phyloP scores from a whole-genome alignment of 2,888 invertebrate species.

The Rotaria socialis region DNA sequence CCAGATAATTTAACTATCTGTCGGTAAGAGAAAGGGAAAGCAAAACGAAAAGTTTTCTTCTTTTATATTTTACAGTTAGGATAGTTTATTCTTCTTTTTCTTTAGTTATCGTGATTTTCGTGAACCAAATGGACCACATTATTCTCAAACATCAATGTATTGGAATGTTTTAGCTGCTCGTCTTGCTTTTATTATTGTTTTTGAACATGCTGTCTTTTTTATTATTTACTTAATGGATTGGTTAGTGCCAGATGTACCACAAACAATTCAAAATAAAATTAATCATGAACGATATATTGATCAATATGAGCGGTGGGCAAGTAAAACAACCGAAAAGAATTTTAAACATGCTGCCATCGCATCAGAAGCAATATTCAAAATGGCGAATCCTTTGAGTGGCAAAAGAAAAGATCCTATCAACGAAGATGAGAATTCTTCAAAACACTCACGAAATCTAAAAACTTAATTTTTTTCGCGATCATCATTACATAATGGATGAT shows the following conservation, averaged over 20 bases:
- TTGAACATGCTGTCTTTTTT: constrained; percentile 44
- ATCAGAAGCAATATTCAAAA: background rate
- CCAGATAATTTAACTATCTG: background rate
- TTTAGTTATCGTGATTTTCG: constrained; percentile 12
- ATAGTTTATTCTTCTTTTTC: background rate
- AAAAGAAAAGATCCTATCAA: background rate
- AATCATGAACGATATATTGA: constrained; percentile 9
- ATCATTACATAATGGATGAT: background rate
- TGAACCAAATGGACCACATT: background rate
- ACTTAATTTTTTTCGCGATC: background rate
- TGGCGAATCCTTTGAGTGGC: background rate
- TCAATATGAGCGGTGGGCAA: background rate
- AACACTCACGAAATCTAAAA: background rate
- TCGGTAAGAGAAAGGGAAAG: background rate
- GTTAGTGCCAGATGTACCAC: background rate
- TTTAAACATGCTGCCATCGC: background rate
- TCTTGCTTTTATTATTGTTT: constrained; percentile 44
- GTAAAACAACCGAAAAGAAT: background rate
- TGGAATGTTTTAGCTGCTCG: constrained; percentile 44
- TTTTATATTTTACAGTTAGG: no score
- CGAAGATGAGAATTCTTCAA: background rate
- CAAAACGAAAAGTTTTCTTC: no score
- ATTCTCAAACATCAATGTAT: constrained; percentile 53
- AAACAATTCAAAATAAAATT: background rate
- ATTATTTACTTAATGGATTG: constrained; percentile 20